Percentiles rank a stretch among this genome's conserved stretches.
These are phyloP conservation scores for Anarrhichthys ocellatus DNA, from an alignment of 2,113 vertebrate genomes.

Conservation along the genomic window DNA sequence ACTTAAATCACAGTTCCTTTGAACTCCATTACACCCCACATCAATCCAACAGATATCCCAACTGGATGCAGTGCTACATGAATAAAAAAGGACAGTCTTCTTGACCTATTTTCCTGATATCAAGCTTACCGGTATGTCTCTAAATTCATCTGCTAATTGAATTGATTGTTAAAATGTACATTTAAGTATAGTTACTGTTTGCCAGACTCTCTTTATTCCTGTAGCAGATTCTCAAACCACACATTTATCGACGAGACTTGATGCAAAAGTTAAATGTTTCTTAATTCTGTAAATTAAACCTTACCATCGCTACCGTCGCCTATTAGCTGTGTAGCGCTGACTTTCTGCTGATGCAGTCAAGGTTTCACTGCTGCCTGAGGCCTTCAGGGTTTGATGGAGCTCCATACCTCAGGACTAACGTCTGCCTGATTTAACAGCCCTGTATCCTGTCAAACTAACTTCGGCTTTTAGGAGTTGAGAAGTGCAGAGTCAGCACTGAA, in stretches of 20 bases:
- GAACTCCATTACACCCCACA: neutral
- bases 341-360: conserved; percentile 23
- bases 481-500: conserved; percentile 47
- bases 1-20: neutral
- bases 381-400: conserved; percentile 40
- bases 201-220: too few relatives aligned
- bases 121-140: neutral
- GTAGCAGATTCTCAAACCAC: neutral
- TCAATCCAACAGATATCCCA: neutral
- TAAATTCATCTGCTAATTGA: neutral
- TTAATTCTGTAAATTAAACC: conserved; percentile 10
- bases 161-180: neutral
- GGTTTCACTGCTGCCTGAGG: conserved; percentile 29
- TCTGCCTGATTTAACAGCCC: conserved; percentile 28
- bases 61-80: neutral
- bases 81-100: neutral
- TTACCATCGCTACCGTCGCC: neutral
- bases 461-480: conserved; percentile 37
- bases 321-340: neutral
- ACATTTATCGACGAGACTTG: neutral
- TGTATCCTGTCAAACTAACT: conserved; percentile 53
- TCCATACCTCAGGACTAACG: conserved; percentile 24
- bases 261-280: neutral
- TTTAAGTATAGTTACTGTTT: neutral
- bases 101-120: neutral